Evolutionary conservation across 2,113 vertebrate species (phyloP).

Genomic region (Stigmatopora argus): DNA sequence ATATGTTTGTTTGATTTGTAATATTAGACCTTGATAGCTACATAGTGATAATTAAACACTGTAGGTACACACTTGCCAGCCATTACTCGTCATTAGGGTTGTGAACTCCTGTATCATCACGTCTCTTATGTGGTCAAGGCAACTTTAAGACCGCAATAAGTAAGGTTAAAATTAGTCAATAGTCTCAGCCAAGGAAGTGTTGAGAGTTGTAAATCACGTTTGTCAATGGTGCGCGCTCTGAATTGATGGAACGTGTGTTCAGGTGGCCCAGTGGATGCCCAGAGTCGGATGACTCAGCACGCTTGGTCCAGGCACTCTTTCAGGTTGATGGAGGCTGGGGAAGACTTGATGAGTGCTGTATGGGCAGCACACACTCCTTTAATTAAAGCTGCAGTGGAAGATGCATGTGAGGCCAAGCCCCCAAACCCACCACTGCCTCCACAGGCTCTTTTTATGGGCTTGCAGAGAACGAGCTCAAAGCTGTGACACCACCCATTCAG

Average conservation of each 20-base stretch:
- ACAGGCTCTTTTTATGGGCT: slow-evolving; percentile 31
- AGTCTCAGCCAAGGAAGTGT: not conserved
- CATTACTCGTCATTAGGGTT: not conserved
- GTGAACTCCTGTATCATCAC: not conserved
- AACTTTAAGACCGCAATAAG: not conserved
- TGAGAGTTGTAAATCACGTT: not conserved
- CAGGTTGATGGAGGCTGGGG: slow-evolving; percentile 52
- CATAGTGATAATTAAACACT: too few species aligned
- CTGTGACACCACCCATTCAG: slow-evolving; percentile 9
- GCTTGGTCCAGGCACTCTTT: slow-evolving; percentile 36
- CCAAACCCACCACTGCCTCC: slow-evolving; percentile 12
- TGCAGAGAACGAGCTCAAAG: slow-evolving; percentile 20
- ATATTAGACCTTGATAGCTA: too few species aligned
- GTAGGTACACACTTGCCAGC: too few species aligned
- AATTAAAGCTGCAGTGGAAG: slow-evolving; percentile 48
- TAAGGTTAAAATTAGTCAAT: not conserved
- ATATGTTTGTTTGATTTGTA: too few species aligned
- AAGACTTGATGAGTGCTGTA: slow-evolving; percentile 36
- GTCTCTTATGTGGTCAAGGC: not conserved
- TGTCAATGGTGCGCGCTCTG: not conserved
- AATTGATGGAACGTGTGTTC: slow-evolving; percentile 13
- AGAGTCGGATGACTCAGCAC: slow-evolving; percentile 63
- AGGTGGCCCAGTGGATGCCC: slow-evolving; percentile 43
- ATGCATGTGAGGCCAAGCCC: slow-evolving; percentile 25
- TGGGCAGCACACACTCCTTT: slow-evolving; percentile 45